These are phyloP conservation scores for Holothuria glaberrima DNA, from an alignment of 35 echinoderm and acorn worm species.

Conservation along the genomic window DNA sequence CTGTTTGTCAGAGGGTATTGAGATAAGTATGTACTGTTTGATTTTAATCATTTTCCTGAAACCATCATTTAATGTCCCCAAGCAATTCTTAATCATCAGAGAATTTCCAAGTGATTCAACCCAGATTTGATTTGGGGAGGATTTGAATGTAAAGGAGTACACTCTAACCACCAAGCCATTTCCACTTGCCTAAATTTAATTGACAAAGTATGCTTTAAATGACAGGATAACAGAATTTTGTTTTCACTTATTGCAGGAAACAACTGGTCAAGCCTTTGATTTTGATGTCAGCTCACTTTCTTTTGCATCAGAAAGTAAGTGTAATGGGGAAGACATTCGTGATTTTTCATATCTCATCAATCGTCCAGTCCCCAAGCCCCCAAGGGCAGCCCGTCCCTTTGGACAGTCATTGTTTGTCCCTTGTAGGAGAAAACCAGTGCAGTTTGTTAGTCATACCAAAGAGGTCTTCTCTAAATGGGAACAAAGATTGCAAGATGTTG, in stretches of 20 bases:
- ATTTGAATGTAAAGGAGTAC: no score
- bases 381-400: not conserved
- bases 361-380: constrained; percentile 29
- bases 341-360: constrained; percentile 40
- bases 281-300: constrained; percentile 38
- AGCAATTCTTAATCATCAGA: no score
- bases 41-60: no score
- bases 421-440: not conserved
- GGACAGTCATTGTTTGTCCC: not conserved
- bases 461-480: not conserved
- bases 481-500: not conserved
- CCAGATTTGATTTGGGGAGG: no score
- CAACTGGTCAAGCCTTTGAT: not conserved
- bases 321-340: constrained; percentile 6
- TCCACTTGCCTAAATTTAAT: no score
- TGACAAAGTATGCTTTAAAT: no score
- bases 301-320: constrained; percentile 48
- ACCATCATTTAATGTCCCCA: no score
- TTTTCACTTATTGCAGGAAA: not conserved
- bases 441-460: not conserved
- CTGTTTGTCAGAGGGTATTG: no score
- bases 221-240: not conserved
- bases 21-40: no score
- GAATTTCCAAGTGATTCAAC: no score
- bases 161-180: no score